Conservation (phyloP, 2,113 vertebrate genomes). For the Pteruthius melanotis region DNA sequence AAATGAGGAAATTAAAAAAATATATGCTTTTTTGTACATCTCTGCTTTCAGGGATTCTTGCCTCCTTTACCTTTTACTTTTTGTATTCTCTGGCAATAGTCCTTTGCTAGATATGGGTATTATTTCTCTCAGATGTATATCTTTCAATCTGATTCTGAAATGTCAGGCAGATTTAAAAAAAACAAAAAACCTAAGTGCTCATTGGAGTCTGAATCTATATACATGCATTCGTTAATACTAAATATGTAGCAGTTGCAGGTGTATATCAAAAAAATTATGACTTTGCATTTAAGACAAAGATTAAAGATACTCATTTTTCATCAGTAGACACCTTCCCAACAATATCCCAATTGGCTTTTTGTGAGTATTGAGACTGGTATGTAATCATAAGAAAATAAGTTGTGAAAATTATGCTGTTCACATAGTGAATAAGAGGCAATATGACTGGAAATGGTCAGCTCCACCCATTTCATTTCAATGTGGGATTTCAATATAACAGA, state of each 20-base stretch:
- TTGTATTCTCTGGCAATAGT: background rate
- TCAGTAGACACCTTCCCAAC: background rate
- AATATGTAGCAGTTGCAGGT: background rate
- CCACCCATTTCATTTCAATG: background rate
- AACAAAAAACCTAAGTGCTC: background rate
- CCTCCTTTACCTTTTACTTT: background rate
- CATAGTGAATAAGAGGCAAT: background rate
- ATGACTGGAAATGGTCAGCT: fast-evolving
- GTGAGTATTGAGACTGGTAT: background rate
- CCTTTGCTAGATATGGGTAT: background rate
- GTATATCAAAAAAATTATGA: fast-evolving
- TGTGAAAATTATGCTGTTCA: background rate
- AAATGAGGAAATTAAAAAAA: background rate
- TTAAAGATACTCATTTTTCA: background rate
- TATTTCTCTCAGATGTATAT: background rate
- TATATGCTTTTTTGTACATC: background rate
- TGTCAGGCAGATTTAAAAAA: background rate
- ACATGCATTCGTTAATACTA: background rate
- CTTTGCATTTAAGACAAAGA: background rate
- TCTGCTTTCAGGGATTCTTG: background rate
- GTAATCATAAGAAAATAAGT: background rate
- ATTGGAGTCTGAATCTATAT: background rate
- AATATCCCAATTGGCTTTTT: background rate
- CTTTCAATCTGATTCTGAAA: background rate
- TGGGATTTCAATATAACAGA: background rate